phyloP scores from a whole-genome alignment of 2,888 invertebrate genomes.

The Cerastis leucographa region DNA sequence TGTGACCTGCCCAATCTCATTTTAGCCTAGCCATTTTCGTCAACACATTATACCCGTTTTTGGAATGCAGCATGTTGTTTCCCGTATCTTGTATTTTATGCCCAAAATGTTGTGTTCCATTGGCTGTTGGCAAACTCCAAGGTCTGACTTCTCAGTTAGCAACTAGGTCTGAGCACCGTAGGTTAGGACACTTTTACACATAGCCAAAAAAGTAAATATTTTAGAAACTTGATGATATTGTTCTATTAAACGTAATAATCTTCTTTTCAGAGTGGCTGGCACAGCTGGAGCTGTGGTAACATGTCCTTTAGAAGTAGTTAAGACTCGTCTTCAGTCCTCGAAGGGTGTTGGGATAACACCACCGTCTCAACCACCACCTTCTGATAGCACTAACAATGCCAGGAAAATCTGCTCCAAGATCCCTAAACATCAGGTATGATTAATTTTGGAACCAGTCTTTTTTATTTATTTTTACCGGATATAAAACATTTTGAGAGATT shows the following conservation, averaged over 20 bases:
- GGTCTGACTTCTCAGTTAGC: not conserved
- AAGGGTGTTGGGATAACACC: constrained; percentile 91
- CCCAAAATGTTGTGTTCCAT: not conserved
- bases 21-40: not conserved
- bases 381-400: constrained; percentile 89
- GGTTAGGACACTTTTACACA: not conserved
- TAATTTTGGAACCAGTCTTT: not conserved
- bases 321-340: constrained; percentile 98
- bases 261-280: constrained; percentile 95
- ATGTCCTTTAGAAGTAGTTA: constrained; percentile 99
- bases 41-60: not conserved
- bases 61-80: not conserved
- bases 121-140: not conserved
- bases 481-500: not conserved
- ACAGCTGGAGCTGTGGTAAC: constrained; percentile 99
- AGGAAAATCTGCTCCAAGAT: constrained; percentile 95
- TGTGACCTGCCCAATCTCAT: not conserved
- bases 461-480: not conserved
- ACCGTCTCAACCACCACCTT: constrained; percentile 87
- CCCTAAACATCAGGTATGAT: constrained; percentile 93
- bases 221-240: not conserved
- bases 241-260: constrained; percentile 2
- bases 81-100: not conserved
- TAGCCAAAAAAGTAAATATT: not conserved
- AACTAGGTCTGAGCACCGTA: not conserved